Evolutionary conservation across 2,797 vertebrate genomes (phyloP).

Genomic region (Miichthys miiuy): DNA sequence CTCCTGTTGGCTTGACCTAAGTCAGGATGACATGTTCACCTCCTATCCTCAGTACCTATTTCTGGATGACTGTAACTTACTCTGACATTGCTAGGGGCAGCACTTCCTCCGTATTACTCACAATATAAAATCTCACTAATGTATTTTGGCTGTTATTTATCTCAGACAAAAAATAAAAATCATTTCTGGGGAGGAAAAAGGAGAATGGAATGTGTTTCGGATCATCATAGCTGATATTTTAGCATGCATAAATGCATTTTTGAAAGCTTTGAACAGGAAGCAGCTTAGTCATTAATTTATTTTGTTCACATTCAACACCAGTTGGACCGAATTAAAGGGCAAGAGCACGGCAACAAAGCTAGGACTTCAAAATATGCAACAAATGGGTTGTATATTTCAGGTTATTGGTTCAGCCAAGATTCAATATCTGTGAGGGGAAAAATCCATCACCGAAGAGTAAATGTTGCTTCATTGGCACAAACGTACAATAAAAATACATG

Average conservation of each 20-base stretch:
- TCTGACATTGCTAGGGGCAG: conserved; percentile 82
- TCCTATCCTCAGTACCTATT: conserved; percentile 82
- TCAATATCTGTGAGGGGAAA: background rate
- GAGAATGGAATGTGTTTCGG: conserved; percentile 21
- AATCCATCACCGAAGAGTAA: conserved; percentile 7
- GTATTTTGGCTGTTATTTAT: conserved; percentile 77
- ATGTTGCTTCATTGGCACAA: conserved; percentile 19
- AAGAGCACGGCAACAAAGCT: background rate
- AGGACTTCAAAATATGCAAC: background rate
- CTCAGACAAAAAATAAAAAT: conserved; percentile 45
- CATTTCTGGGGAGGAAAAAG: conserved; percentile 18
- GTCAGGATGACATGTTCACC: conserved; percentile 82
- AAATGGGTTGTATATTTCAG: conserved; percentile 13
- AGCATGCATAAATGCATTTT: conserved; percentile 14
- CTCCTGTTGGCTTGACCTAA: conserved; percentile 80
- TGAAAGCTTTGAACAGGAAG: conserved; percentile 19
- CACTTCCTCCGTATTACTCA: conserved; percentile 78
- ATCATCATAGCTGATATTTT: conserved; percentile 7
- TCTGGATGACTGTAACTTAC: conserved; percentile 84
- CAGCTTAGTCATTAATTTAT: conserved; percentile 4
- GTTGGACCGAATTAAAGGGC: conserved; percentile 22
- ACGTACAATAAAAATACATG: conserved; percentile 21
- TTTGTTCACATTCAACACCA: conserved; percentile 18
- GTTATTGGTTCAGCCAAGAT: background rate
- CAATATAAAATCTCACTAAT: conserved; percentile 74